These are phyloP conservation scores for Ranitomeya imitator DNA, from an alignment of 2,113 vertebrate species.

Conservation along the genomic window DNA sequence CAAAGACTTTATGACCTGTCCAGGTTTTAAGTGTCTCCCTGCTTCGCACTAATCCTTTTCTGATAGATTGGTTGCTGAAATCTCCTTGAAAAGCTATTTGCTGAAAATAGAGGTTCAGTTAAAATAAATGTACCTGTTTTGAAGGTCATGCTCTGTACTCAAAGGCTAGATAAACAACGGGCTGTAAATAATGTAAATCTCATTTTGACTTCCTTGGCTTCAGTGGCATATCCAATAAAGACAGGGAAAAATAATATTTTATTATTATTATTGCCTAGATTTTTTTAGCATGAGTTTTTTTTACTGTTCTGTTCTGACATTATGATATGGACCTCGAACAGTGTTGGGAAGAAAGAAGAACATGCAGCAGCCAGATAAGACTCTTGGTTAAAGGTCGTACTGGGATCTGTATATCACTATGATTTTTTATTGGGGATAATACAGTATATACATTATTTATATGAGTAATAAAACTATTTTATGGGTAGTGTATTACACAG, in stretches of 20 bases:
- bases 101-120: neutral
- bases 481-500: no score
- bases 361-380: no score
- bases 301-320: neutral
- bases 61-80: conserved; percentile 7
- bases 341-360: neutral
- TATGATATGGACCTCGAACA: neutral
- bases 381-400: no score
- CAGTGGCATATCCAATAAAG: neutral
- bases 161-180: neutral
- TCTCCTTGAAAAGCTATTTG: neutral
- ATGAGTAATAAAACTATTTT: no score
- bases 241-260: neutral
- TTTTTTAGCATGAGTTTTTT: neutral
- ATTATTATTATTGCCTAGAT: neutral
- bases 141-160: neutral
- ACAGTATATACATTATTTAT: no score
- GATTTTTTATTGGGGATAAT: no score
- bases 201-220: neutral
- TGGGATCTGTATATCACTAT: no score
- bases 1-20: conserved; percentile 16
- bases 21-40: neutral
- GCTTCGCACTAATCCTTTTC: conserved; percentile 47
- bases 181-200: neutral
- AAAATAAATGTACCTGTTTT: neutral